A percentile compares a stretch with the other conserved stretches of the same genome.
phyloP scores from a whole-genome alignment of 2,797 vertebrate species.

The Pangasius mekongensis region DNA sequence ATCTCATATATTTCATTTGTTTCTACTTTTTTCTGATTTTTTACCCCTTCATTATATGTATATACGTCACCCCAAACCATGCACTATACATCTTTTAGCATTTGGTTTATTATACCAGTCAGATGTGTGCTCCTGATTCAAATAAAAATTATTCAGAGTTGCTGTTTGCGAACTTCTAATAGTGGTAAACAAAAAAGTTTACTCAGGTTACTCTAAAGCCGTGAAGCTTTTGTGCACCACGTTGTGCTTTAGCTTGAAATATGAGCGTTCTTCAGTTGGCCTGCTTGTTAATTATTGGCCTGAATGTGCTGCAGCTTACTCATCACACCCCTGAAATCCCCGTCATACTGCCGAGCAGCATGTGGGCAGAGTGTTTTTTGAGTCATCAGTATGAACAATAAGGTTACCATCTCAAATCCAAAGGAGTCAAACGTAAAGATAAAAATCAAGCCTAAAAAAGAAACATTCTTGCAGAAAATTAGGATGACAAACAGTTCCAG shows the following conservation, averaged over 20 bases:
- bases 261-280: constrained; percentile 6
- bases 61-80: neutral
- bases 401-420: neutral
- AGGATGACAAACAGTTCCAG: neutral
- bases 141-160: neutral
- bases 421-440: neutral
- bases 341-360: neutral
- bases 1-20: neutral
- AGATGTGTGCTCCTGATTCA: neutral
- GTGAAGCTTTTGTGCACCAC: neutral
- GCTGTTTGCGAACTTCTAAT: neutral
- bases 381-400: constrained; percentile 14
- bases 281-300: constrained; percentile 12
- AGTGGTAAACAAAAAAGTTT: neutral
- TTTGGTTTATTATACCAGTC: neutral
- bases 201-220: neutral
- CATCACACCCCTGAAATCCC: constrained; percentile 22
- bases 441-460: neutral
- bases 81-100: neutral
- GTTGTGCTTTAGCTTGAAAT: neutral
- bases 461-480: neutral
- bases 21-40: neutral
- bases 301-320: constrained; percentile 11
- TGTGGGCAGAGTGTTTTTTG: neutral
- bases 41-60: neutral